Conservation (phyloP, 1,140 invertebrate genomes). For the Globodera ellingtonae region DNA sequence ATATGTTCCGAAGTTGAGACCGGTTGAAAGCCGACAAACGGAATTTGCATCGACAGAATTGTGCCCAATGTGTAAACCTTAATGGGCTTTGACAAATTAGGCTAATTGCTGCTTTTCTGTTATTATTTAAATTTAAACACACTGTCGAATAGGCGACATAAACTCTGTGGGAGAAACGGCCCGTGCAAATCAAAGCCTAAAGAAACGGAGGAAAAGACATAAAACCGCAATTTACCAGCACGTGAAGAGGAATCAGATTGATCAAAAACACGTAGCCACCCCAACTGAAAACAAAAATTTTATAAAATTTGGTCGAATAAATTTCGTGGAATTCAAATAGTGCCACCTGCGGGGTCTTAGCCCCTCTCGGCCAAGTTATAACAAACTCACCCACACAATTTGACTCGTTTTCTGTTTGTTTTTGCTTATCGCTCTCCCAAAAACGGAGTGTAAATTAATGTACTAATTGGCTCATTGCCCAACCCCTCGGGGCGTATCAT, state of each 20-base stretch:
- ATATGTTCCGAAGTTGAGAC: slow-evolving; percentile 97
- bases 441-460: too few relatives aligned
- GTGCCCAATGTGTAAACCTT: slow-evolving; percentile 90
- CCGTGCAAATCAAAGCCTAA: slow-evolving; percentile 75
- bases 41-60: slow-evolving; percentile 96
- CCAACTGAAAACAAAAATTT: slow-evolving; percentile 79
- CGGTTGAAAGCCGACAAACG: slow-evolving; percentile 99
- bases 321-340: too few relatives aligned
- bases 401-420: too few relatives aligned
- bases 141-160: slow-evolving; percentile 88
- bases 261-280: slow-evolving; percentile 99
- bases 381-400: too few relatives aligned
- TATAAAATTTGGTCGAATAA: not conserved
- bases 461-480: too few relatives aligned
- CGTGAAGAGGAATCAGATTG: slow-evolving; percentile 97
- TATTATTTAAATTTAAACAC: not conserved
- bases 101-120: slow-evolving; percentile 28
- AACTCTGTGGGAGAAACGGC: slow-evolving; percentile 84
- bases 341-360: too few relatives aligned
- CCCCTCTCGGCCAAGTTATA: too few relatives aligned
- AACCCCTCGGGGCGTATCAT: too few relatives aligned
- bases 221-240: slow-evolving; percentile 71
- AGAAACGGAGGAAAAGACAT: not conserved
- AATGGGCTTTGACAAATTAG: slow-evolving; percentile 14
- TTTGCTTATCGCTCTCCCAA: too few relatives aligned